Percentiles rank a stretch among this genome's conserved stretches.
These are phyloP conservation scores for Ciconia stormi DNA, from an alignment of 2,113 vertebrate genomes.

Conservation along the genomic window DNA sequence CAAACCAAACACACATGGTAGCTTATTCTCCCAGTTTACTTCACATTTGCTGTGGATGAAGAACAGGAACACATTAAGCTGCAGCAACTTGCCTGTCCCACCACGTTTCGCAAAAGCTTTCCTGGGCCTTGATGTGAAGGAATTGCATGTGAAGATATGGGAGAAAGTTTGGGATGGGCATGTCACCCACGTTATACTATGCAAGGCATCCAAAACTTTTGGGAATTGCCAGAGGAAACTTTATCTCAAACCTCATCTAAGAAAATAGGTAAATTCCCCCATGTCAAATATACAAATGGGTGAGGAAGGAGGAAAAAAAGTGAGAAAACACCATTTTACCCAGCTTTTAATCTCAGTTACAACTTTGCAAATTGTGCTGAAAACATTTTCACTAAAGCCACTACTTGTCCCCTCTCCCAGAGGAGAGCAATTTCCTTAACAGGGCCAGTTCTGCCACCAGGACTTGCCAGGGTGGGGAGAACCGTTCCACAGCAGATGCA, in stretches of 20 bases:
- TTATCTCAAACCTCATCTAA: not conserved
- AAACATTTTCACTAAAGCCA: not conserved
- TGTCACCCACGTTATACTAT: not conserved
- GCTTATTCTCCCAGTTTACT: not conserved
- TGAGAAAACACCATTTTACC: not conserved
- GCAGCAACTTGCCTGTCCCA: not conserved
- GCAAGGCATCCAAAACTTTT: not conserved
- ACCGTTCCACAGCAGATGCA: not conserved
- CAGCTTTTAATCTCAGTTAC: not conserved
- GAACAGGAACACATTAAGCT: not conserved
- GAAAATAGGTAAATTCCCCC: not conserved
- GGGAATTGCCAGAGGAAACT: not conserved
- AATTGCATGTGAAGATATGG: not conserved
- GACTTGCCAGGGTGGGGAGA: not conserved
- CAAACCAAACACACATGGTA: not conserved
- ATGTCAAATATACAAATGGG: not conserved
- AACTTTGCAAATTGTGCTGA: not conserved
- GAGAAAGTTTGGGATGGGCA: not conserved
- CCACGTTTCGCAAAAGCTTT: not conserved
- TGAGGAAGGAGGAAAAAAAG: not conserved
- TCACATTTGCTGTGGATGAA: not conserved
- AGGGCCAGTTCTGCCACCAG: not conserved
- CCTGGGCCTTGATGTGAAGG: not conserved
- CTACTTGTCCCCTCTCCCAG: not conserved
- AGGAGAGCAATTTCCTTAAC: not conserved